Base-by-base conservation (phyloP, 2,888 invertebrate genomes). In the Xestia c-nigrum region DNA sequence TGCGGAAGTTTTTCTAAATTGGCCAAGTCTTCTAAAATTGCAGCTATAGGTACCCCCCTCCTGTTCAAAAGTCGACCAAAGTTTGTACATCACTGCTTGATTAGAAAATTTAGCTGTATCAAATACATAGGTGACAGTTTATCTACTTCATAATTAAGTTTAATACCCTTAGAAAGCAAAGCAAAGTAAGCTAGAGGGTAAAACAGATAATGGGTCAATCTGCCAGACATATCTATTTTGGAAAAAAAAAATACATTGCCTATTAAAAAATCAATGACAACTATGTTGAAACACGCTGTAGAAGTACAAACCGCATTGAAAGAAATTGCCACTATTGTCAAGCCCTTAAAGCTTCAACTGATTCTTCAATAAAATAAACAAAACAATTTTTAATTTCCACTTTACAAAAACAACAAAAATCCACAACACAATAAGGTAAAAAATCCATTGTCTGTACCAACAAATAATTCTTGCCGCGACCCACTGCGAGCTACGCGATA, bases 401-500 rank as follows among this genome's bases (percentile, higher is more conserved):
- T 65, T 63, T 14, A 38, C 38, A 57, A 55, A 82, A 69, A 21
- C 55, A 31, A 19, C 52, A 69, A 59, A 67, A 72, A 61, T 38
- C 59, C 43, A 67, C 47, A 64, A 61, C 46, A 82, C 67, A 81
- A 81, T 78, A 73, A 57, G 77, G 70, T 72, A 78, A 57, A 76
- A 85, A 85, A 71, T 84, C 78, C 85, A 78, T 78, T 85, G 85
- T 87, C 55, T 65, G 16, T 52, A 63, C 70, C 59, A 85, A 79
- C 76, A 81, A 71, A 87, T 88, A 89, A 75, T 79, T 89, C 79
- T 87, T 76, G 52, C 61, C 46, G 68, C 88, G 85, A 89, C 88
- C 88, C 83, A 83, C 80, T 87, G 89, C 78, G 47, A 40, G 86
- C 80, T 78, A 83, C 61, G 85, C 89, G 89, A 88, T 88, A 88